Conservation (phyloP, 2,113 vertebrate genomes). For the Arothron firmamentum region DNA sequence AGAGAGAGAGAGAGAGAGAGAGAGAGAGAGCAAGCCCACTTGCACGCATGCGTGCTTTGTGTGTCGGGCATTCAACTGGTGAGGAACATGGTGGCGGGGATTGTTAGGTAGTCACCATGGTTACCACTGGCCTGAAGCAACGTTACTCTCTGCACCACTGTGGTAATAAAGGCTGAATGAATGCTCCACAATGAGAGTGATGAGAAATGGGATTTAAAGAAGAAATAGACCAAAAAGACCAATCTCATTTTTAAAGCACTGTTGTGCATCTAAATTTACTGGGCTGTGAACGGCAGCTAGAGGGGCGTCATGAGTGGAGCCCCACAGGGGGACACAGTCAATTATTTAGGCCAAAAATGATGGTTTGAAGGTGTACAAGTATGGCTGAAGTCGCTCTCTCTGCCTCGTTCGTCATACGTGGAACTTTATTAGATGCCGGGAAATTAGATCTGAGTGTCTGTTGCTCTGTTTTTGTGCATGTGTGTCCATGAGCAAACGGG, state of each 20-base stretch:
- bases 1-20: too few relatives aligned
- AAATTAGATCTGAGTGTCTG: slow-evolving; percentile 23
- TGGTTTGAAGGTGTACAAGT: slow-evolving; percentile 16
- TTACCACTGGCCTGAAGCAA: slow-evolving; percentile 58
- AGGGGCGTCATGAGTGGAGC: slow-evolving; percentile 17
- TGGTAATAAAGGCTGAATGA: slow-evolving; percentile 44
- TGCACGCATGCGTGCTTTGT: not conserved
- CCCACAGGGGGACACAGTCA: slow-evolving; percentile 20
- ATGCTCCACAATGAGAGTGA: slow-evolving; percentile 20
- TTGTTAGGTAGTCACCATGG: slow-evolving; percentile 72
- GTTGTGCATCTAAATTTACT: slow-evolving; percentile 57
- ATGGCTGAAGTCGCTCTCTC: not conserved
- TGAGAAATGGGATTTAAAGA: slow-evolving; percentile 10
- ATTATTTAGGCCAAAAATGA: not conserved
- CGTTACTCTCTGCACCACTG: slow-evolving; percentile 46
- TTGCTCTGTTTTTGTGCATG: slow-evolving; percentile 42
- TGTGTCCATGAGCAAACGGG: slow-evolving; percentile 29
- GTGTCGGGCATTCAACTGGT: slow-evolving; percentile 21
- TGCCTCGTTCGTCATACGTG: too few relatives aligned
- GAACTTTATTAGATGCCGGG: too few relatives aligned
- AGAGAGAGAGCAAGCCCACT: too few relatives aligned
- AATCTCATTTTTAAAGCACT: slow-evolving; percentile 53
- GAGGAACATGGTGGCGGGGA: slow-evolving; percentile 47
- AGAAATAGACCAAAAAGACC: slow-evolving; percentile 19
- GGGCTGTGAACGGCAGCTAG: slow-evolving; percentile 49